Evolutionary conservation across 2,888 invertebrate genomes (phyloP).

Genomic region (Schrankia costaestrigalis): DNA sequence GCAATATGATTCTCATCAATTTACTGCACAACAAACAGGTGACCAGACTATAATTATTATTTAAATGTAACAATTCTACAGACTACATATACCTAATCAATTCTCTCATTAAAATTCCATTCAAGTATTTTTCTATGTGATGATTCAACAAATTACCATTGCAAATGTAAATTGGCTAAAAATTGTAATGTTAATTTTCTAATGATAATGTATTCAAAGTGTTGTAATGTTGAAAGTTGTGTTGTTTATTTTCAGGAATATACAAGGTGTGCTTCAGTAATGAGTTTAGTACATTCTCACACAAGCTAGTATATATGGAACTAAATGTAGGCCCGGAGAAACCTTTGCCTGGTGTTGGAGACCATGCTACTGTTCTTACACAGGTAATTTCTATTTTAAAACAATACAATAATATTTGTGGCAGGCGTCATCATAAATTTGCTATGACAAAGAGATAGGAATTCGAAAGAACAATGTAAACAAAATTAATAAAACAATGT

Average conservation of each 20-base stretch:
- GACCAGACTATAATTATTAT: too few relatives aligned
- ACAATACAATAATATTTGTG: not conserved
- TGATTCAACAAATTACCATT: too few relatives aligned
- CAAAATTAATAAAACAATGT: too few relatives aligned
- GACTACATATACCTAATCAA: too few relatives aligned
- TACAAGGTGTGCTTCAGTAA: conserved; percentile 98
- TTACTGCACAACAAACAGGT: conserved; percentile 84
- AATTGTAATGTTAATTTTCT: too few relatives aligned
- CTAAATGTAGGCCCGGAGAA: conserved; percentile 97
- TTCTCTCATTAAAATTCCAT: too few relatives aligned
- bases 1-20: conserved; percentile 97
- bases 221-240: not conserved
- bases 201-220: not conserved
- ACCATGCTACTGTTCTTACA: conserved; percentile 95
- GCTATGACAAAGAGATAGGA: too few relatives aligned
- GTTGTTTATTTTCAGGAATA: conserved; percentile 78
- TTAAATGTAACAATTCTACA: too few relatives aligned
- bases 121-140: too few relatives aligned
- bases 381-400: conserved; percentile 80
- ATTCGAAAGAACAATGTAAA: too few relatives aligned
- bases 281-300: conserved; percentile 99
- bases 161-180: too few relatives aligned
- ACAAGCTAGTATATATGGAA: conserved; percentile 99
- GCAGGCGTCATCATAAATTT: not conserved
- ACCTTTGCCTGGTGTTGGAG: conserved; percentile 90